A percentile compares a stretch with the other conserved stretches of the same genome.
These are phyloP conservation scores for Acinonyx jubatus DNA, from an alignment of 2,113 vertebrate genomes.

Conservation along the genomic window DNA sequence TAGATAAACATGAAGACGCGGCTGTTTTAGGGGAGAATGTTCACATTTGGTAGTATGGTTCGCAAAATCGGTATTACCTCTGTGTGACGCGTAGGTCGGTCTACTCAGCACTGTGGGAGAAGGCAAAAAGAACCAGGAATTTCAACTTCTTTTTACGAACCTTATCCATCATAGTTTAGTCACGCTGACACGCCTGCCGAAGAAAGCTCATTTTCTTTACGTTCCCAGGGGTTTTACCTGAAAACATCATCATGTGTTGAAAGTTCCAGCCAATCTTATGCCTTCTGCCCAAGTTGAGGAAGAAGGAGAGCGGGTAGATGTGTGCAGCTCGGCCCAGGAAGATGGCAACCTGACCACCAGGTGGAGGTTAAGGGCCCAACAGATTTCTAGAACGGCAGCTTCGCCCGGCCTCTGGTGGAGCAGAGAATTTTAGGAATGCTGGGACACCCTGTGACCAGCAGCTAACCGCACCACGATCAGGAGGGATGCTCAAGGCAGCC, in stretches of 20 bases:
- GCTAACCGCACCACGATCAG: not conserved
- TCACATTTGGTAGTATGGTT: not conserved
- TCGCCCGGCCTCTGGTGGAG: not conserved
- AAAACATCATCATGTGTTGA: slow-evolving; percentile 99
- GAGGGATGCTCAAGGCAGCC: not conserved
- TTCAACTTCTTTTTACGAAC: slow-evolving; percentile 26
- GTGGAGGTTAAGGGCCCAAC: slow-evolving; percentile 85
- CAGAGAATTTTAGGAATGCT: not conserved
- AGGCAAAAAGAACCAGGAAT: not conserved
- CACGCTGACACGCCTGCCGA: not conserved
- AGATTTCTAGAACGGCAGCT: not conserved
- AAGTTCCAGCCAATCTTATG: slow-evolving; percentile 98
- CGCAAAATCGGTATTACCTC: slow-evolving; percentile 20
- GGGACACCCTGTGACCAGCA: not conserved
- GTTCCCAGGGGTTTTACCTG: slow-evolving; percentile 86
- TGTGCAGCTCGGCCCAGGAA: slow-evolving; percentile 96
- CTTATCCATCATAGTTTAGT: slow-evolving; percentile 8
- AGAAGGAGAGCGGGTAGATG: slow-evolving; percentile 97
- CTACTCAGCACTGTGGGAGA: not conserved
- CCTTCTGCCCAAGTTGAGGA: slow-evolving; percentile 95
- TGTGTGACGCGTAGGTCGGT: not conserved
- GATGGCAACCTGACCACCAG: slow-evolving; percentile 89
- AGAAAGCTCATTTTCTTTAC: slow-evolving; percentile 32
- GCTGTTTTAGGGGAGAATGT: not conserved
- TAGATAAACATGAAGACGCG: slow-evolving; percentile 12